Evolutionary conservation across 2,888 invertebrate genomes (phyloP), one percentile per base, ranked within the genome.

Genomic region (Nomada fabriciana): DNA sequence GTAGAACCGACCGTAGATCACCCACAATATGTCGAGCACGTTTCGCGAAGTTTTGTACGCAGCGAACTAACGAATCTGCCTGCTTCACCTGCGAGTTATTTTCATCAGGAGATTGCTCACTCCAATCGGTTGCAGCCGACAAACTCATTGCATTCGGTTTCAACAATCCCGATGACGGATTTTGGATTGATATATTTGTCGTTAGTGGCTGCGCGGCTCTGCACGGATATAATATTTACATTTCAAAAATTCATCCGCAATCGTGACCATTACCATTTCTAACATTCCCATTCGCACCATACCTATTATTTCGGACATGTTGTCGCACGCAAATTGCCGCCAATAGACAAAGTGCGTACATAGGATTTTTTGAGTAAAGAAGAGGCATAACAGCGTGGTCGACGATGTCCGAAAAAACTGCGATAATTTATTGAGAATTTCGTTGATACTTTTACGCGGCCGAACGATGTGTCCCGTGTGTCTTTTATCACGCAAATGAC

Each of bases 301-400:
- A 83, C 84, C 83, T 75, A 23, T 10, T 52, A 42, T 23, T 75
- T 20, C 77, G 70, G 0, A 83, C 75, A 57, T 80, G 83, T 2
- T 83, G 83, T n/a, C 84, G 76, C 64, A 84, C 79, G 73, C 80
- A 80, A 42, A 84, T 23, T 64, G 83, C 84, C 23, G 84, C 77
- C 11, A 84, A 11, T 7, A 84, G 73, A 80, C 84, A 84, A 23
- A 84, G 77, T 10, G 83, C 84, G 61, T 84, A 83, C 77, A 84
- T 84, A 0, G 83, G 83, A 50, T 83, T 80, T 18, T 47, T 63
- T 18, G 63, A 3, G n/a, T 55, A 63, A 2, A 42, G 42, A 23
- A 68, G 18, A 15, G 76, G 23, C 84, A 84, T 84, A 71, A 68
- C 76, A 72, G 47, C 20, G 15, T 13, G 2, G 36, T 52, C 2